Conservation (phyloP, 2,113 vertebrate species). For the Tympanuchus pallidicinctus region DNA sequence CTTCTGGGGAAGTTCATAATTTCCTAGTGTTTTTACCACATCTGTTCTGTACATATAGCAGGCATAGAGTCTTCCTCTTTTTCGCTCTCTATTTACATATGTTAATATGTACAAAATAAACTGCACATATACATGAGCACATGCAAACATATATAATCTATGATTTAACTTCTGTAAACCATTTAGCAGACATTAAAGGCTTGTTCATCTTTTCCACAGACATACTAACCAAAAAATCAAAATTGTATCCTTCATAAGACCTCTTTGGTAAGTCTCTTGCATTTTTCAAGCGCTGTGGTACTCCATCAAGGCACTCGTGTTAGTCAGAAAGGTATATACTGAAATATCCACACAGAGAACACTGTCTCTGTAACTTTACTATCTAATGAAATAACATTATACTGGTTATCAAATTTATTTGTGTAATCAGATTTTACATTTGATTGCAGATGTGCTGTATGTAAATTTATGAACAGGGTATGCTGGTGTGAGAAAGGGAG, state of each 20-base stretch:
- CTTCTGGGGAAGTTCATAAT: neutral
- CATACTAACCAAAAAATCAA: neutral
- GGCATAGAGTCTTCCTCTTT: neutral
- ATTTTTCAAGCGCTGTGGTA: neutral
- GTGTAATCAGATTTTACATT: neutral
- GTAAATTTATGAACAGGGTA: neutral
- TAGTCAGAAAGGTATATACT: neutral
- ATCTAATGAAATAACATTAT: neutral
- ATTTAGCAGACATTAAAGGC: neutral
- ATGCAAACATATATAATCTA: slow-evolving; percentile 7
- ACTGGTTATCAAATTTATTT: neutral
- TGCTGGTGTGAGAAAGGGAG: neutral
- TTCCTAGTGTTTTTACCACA: slow-evolving; percentile 4
- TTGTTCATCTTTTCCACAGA: neutral
- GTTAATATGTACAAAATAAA: slow-evolving; percentile 8
- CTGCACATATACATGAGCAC: neutral
- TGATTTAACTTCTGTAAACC: slow-evolving; percentile 49
- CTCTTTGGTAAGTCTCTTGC: neutral
- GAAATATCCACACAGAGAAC: neutral
- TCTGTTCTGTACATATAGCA: neutral
- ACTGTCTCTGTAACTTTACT: neutral
- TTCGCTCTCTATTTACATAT: neutral
- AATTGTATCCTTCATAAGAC: neutral
- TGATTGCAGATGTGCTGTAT: neutral
- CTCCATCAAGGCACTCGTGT: neutral